Evolutionary conservation across 2,888 invertebrate genomes (phyloP), one percentile per base, ranked within the genome.

Genomic region (Leptinotarsa haldemani): DNA sequence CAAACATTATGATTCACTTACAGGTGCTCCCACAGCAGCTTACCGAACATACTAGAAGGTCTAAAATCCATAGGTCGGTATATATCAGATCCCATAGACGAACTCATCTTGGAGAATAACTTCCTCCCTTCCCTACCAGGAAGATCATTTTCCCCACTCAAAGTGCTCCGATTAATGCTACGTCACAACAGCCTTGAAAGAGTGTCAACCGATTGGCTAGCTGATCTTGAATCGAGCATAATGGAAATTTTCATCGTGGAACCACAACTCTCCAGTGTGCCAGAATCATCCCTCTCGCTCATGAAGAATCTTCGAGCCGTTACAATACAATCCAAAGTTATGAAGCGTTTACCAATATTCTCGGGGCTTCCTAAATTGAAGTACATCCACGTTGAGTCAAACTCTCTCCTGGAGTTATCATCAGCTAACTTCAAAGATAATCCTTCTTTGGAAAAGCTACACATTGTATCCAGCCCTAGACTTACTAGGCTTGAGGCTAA

Each of bases 1-100:
- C n/a, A 13, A 70, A 64, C 20, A 30, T 22, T 25, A 58, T 56
- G 48, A 22, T 70, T n/a, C 4, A 20, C 56, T 88, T 89, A 4
- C 87, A 96, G 96, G 96, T 96, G 96, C 86, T 95, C 96, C n/a
- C 95, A 96, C 89, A 95, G 95, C 89, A 95, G 95, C 84, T 88
- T 96, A 72, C 91, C 93, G 5, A 92, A 93, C 84, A 94, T 95
- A 18, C 87, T 93, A 78, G 93, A 92, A 83, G 95, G 94, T 12
- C 87, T 95, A 13, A 92, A 93, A 81, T 90, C 92, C 58, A 89
- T 94, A 50, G 92, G 92, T 76, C 90, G 92, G 67, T 90, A 90
- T 75, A 88, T 95, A 68, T 90, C 89, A 76, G 91, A 91, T 69
- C 93, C 94, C 5, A 92, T 96, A 80, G 96, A 96, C 86, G 96